Conservation (phyloP, 2,888 invertebrate genomes). For the Lottia scabra region DNA sequence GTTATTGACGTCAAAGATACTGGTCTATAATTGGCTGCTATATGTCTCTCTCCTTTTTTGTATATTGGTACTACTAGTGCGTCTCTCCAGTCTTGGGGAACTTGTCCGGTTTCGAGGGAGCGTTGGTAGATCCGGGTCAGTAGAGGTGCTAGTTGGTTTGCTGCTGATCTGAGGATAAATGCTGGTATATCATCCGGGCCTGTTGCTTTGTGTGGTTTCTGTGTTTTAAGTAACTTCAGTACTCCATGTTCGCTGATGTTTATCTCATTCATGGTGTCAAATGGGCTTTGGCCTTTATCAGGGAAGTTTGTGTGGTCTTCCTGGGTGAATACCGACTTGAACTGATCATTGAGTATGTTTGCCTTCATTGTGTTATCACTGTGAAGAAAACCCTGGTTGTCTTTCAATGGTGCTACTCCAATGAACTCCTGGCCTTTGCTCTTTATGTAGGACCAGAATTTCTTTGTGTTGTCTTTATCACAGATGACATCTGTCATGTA, state of each 20-base stretch:
- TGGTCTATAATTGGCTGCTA: constrained; percentile 30
- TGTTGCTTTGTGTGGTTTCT: too few relatives aligned
- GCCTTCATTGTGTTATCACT: constrained; percentile 26
- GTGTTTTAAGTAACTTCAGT: too few relatives aligned
- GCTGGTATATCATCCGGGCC: too few relatives aligned
- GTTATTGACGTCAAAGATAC: too few relatives aligned
- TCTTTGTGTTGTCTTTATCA: constrained; percentile 16
- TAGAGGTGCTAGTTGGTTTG: too few relatives aligned
- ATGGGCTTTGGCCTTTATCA: constrained; percentile 26
- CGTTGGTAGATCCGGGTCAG: too few relatives aligned
- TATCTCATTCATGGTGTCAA: too few relatives aligned
- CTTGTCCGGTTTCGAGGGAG: too few relatives aligned
- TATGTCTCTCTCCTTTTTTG: constrained; percentile 22
- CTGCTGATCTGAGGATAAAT: too few relatives aligned
- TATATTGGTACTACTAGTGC: constrained; percentile 21
- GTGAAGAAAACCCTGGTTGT: constrained; percentile 30
- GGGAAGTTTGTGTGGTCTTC: constrained; percentile 25
- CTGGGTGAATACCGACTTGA: constrained; percentile 24
- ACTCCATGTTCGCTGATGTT: too few relatives aligned
- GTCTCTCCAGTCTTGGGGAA: too few relatives aligned
- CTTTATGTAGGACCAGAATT: constrained; percentile 32
- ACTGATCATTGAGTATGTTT: constrained; percentile 32
- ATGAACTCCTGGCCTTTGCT: constrained; percentile 25
- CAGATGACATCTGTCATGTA: constrained; percentile 20
- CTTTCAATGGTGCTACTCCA: constrained; percentile 27